A percentile compares a stretch with the other conserved stretches of the same genome.
These are phyloP conservation scores for Danio tinwini DNA, from an alignment of 2,797 vertebrate genomes.

Conservation along the genomic window DNA sequence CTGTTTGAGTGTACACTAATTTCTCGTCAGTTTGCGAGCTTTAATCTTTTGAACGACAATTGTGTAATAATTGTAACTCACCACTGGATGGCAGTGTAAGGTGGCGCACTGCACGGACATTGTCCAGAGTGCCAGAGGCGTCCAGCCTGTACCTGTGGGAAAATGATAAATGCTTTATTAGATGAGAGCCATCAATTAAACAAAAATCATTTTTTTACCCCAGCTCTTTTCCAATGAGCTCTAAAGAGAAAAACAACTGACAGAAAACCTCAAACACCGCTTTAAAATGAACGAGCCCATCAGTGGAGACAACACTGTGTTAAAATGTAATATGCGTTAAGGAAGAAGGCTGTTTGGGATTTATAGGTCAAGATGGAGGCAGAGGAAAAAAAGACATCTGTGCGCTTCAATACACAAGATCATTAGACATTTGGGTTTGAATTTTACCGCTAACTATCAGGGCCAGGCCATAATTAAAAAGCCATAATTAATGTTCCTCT, in stretches of 20 bases:
- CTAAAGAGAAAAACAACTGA: conserved; percentile 59
- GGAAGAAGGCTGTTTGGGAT: conserved; percentile 60
- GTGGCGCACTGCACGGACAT: conserved; percentile 29
- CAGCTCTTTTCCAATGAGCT: conserved; percentile 45
- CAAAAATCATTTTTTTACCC: conserved; percentile 58
- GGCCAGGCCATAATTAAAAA: conserved; percentile 36
- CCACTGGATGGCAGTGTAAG: conserved; percentile 69
- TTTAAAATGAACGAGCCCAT: conserved; percentile 55
- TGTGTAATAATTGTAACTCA: not conserved
- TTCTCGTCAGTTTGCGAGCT: not conserved
- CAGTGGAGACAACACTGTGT: conserved; percentile 52
- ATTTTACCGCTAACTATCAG: conserved; percentile 28
- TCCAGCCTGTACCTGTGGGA: not conserved
- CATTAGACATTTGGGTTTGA: conserved; percentile 26
- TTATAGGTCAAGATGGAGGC: conserved; percentile 56
- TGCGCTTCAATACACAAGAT: conserved; percentile 47
- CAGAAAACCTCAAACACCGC: conserved; percentile 42
- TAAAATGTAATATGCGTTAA: conserved; percentile 67
- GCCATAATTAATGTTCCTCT: not conserved
- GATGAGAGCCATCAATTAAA: conserved; percentile 60
- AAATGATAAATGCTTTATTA: conserved; percentile 54
- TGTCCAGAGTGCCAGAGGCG: conserved; percentile 5
- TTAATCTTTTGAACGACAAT: not conserved
- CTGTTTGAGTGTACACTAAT: not conserved
- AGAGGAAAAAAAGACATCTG: conserved; percentile 46